Evolutionary conservation across 2,797 vertebrate genomes (phyloP).

Genomic region (Octomys mimax): DNA sequence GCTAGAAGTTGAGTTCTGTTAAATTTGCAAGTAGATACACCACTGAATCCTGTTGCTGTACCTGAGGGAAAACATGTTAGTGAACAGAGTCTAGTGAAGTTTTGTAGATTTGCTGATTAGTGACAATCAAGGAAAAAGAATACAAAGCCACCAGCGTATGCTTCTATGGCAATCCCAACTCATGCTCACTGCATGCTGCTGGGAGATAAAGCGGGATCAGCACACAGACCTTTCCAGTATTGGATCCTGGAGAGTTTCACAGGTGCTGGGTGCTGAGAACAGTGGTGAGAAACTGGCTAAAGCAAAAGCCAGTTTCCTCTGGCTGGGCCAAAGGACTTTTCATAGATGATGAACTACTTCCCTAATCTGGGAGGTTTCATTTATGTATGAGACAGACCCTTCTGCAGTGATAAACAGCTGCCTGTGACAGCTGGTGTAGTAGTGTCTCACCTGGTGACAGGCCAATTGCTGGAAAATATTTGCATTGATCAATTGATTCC

Average conservation of each 20-base stretch:
- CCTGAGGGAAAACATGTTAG: conserved; percentile 47
- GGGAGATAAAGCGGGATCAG: neutral
- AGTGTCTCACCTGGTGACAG: conserved; percentile 50
- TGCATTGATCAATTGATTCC: conserved; percentile 39
- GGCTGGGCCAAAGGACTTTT: conserved; percentile 53
- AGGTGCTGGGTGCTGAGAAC: neutral
- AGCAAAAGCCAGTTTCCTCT: conserved; percentile 20
- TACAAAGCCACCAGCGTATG: neutral
- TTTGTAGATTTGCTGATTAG: neutral
- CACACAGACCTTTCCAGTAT: neutral
- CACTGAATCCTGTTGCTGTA: conserved; percentile 41
- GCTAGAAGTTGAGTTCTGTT: neutral
- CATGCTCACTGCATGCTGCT: neutral
- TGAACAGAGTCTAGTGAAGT: conserved; percentile 4
- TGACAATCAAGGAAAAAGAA: neutral
- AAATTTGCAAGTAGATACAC: neutral
- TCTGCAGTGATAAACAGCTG: conserved; percentile 37
- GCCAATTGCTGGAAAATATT: conserved; percentile 75
- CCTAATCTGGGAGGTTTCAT: conserved; percentile 9
- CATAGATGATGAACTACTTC: conserved; percentile 14
- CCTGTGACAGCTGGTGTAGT: neutral
- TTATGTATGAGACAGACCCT: neutral
- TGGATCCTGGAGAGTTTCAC: neutral
- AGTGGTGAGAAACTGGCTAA: neutral
- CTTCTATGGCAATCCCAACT: conserved; percentile 32